Evolutionary conservation across 2,888 invertebrate genomes (phyloP), one percentile per base, ranked within the genome.

Genomic region (Lamproptera curius): DNA sequence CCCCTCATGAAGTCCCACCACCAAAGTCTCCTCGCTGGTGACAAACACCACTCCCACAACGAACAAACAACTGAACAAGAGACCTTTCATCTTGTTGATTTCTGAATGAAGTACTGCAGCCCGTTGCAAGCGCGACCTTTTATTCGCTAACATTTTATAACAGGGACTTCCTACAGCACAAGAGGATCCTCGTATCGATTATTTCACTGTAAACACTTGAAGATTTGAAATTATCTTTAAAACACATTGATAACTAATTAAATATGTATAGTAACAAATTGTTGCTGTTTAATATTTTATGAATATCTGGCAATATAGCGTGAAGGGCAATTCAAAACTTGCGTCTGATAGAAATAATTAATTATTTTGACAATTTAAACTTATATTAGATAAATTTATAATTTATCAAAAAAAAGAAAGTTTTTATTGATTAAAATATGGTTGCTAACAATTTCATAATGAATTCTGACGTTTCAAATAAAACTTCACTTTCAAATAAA

Each of bases 1-100:
- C 42, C 43, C 10, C 39, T 28, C 43, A 1, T 39, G 40, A 14
- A 48, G 45, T 4, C 40, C 43, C 28, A 37, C 37, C 17, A 11
- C 13, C 13, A 36, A 2, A 6, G 15, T 33, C 14, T 15, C 35
- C 0, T 26, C 34, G 26, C 39, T 15, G 36, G 26, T 46, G 1
- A 36, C 45, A 15, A 41, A 37, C 6, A 46, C 41, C 28, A 13
- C 36, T 11, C 28, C 20, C 20, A 15, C 20, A 1, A 14, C 41
- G 9, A 41, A 42, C 28, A 31, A 3, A 17, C 17, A 28, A 15
- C 35, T 15, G 36, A 26, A 8, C 9, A 11, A 13, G 17, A 31
- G 9, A 8, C 31, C 37, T 15, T 16, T 37, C 47, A 47, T 47
- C 2, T 5, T 36, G 26, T 5, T 31, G 31, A n/a, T 10, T n/a